These are phyloP conservation scores for Sebastolobus alascanus DNA, from an alignment of 2,797 vertebrate genomes.

Conservation along the genomic window DNA sequence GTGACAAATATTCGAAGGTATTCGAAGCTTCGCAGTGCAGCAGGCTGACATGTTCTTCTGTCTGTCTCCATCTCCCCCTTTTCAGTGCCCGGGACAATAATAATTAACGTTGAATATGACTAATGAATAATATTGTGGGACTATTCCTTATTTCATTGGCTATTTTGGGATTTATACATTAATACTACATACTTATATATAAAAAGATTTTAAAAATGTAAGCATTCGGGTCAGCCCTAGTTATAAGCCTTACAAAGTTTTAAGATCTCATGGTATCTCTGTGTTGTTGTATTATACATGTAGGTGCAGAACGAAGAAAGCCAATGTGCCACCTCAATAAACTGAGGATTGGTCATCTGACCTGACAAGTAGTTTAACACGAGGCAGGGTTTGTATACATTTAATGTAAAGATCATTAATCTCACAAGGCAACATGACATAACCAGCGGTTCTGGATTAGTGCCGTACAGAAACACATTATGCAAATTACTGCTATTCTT, in stretches of 20 bases:
- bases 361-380: not conserved
- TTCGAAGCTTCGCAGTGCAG: too few relatives aligned
- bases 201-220: too few relatives aligned
- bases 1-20: too few relatives aligned
- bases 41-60: too few relatives aligned
- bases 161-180: too few relatives aligned
- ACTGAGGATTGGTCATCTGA: not conserved
- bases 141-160: too few relatives aligned
- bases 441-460: conserved; percentile 9
- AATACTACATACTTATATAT: too few relatives aligned
- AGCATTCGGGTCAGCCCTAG: too few relatives aligned
- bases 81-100: too few relatives aligned
- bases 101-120: too few relatives aligned
- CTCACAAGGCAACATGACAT: not conserved
- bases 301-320: not conserved
- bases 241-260: not conserved
- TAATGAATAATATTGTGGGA: too few relatives aligned
- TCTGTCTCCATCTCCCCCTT: too few relatives aligned
- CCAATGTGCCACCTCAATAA: not conserved
- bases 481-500: not conserved
- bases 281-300: not conserved
- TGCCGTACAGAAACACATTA: not conserved
- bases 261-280: not conserved
- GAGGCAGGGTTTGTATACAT: not conserved
- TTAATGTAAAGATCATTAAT: not conserved